Evolutionary conservation across 1,140 invertebrate species (phyloP).

Genomic region (Heliconius himera): DNA sequence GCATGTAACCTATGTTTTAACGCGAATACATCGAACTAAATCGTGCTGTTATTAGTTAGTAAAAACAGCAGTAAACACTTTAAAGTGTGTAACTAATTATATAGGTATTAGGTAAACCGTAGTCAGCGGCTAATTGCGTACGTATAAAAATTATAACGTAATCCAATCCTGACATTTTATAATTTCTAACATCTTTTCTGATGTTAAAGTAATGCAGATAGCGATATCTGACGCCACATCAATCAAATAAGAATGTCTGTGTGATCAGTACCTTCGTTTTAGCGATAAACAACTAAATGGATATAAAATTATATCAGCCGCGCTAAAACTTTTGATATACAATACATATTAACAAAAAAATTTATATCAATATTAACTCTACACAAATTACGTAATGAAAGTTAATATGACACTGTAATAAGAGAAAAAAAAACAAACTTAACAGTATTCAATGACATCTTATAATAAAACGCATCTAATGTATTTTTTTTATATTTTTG

Average conservation of each 20-base stretch:
- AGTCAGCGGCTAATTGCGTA: background rate
- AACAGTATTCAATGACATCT: background rate
- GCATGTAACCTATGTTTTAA: slow-evolving; percentile 51
- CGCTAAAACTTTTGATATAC: too few relatives aligned
- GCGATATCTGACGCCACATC: background rate
- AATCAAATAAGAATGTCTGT: background rate
- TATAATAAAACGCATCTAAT: background rate
- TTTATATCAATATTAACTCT: background rate
- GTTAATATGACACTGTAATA: background rate
- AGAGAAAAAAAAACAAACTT: background rate
- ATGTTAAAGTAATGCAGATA: background rate
- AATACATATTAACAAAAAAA: too few relatives aligned
- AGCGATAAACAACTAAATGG: background rate
- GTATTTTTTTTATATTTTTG: too few relatives aligned
- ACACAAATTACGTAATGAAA: background rate
- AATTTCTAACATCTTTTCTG: too few relatives aligned
- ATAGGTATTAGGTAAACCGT: background rate
- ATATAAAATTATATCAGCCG: too few relatives aligned
- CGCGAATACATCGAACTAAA: background rate
- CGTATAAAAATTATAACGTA: background rate
- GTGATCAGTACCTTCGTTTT: background rate
- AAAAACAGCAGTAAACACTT: background rate
- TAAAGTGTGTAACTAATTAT: background rate
- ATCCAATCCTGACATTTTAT: too few relatives aligned
- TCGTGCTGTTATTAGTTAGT: background rate